phyloP scores from a whole-genome alignment of 2,888 invertebrate species.

The Acleris emargana region DNA sequence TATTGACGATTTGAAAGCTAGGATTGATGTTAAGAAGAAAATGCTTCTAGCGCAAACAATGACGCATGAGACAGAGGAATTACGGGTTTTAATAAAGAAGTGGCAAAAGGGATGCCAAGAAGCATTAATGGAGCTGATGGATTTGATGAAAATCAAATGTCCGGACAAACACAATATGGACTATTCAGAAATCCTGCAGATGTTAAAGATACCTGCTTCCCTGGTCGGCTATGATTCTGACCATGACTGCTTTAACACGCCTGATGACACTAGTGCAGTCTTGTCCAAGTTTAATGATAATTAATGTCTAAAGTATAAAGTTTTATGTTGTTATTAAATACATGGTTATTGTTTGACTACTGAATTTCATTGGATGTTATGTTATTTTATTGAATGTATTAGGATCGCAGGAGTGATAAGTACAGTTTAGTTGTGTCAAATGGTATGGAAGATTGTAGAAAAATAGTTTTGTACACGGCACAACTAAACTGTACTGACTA shows the following conservation, averaged over 20 bases:
- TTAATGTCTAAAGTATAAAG: conserved; percentile 39
- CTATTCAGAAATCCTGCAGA: conserved; percentile 74
- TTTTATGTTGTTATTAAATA: conserved; percentile 26
- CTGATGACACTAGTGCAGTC: conserved; percentile 64
- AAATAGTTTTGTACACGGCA: too few relatives aligned
- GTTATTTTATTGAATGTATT: too few relatives aligned
- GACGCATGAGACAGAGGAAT: conserved; percentile 74
- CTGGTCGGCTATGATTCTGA: conserved; percentile 79
- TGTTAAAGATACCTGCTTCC: conserved; percentile 74
- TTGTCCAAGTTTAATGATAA: conserved; percentile 57
- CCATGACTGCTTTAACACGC: conserved; percentile 74
- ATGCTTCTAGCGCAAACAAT: conserved; percentile 62
- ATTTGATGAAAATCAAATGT: conserved; percentile 68
- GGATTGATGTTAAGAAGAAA: conserved; percentile 73
- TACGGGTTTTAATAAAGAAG: conserved; percentile 73
- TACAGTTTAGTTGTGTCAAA: too few relatives aligned
- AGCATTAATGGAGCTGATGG: conserved; percentile 77
- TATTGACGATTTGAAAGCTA: conserved; percentile 66
- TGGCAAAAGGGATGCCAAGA: conserved; percentile 83
- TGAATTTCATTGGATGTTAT: not conserved
- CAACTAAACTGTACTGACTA: too few relatives aligned
- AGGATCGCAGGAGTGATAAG: too few relatives aligned
- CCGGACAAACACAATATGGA: conserved; percentile 70
- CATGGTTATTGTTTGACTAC: conserved; percentile 31
- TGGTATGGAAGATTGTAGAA: too few relatives aligned